These are phyloP conservation scores for Castor canadensis DNA, from an alignment of 2,113 vertebrate genomes.

Conservation along the genomic window DNA sequence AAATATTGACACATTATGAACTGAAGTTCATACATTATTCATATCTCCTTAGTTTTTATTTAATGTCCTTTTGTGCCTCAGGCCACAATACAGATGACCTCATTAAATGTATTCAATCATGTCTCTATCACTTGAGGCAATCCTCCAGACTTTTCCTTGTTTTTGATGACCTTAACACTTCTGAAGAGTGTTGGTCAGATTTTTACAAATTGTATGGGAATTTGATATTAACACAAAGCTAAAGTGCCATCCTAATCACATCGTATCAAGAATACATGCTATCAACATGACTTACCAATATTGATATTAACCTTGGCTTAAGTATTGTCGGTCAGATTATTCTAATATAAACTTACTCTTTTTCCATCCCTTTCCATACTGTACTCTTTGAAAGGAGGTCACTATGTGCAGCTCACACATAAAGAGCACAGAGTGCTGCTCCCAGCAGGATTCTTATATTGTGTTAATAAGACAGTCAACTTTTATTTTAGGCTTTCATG, in stretches of 20 bases:
- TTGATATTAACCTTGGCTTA: not conserved
- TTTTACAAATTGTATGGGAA: not conserved
- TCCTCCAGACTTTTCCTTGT: not conserved
- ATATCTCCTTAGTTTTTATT: not conserved
- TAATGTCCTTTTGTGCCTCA: not conserved
- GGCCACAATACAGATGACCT: not conserved
- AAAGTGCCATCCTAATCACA: not conserved
- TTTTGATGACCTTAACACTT: not conserved
- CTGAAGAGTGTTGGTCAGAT: not conserved
- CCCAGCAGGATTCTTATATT: not conserved
- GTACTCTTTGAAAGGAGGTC: not conserved
- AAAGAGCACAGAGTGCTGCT: not conserved
- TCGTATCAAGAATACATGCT: not conserved
- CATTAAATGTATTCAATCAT: not conserved
- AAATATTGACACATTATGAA: not conserved
- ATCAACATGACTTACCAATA: too few relatives aligned
- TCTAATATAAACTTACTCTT: not conserved
- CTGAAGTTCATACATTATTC: not conserved
- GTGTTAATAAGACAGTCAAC: not conserved
- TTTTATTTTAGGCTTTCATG: not conserved
- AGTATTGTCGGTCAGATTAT: not conserved
- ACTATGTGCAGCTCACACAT: not conserved
- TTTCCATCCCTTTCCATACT: not conserved
- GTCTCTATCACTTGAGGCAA: too few relatives aligned
- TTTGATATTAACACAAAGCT: not conserved